These are phyloP conservation scores for Beroe forskalii DNA, from an alignment of 37 sponge, comb jelly and placozoan genomes.

Conservation along the genomic window DNA sequence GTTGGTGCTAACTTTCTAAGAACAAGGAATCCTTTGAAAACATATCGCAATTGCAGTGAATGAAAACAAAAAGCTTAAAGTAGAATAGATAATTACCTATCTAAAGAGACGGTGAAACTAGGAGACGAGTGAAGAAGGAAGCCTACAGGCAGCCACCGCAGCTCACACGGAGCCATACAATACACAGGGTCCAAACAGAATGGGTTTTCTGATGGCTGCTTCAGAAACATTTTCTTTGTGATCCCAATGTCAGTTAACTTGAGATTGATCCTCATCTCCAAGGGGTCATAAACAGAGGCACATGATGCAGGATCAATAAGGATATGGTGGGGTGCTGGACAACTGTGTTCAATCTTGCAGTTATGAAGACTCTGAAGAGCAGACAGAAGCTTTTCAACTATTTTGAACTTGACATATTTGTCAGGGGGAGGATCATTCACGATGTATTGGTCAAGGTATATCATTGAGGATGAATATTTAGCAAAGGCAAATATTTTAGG, in stretches of 20 bases:
- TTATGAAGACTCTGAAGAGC: constrained; percentile 12
- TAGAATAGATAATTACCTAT: constrained; percentile 53
- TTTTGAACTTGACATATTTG: neutral
- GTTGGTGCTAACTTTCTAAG: too few relatives aligned
- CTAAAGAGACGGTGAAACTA: constrained; percentile 6
- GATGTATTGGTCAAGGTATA: neutral
- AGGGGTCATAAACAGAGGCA: neutral
- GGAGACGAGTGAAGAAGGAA: neutral
- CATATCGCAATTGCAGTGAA: too few relatives aligned
- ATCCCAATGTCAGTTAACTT: constrained; percentile 18
- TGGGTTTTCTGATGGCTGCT: neutral
- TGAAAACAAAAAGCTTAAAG: too few relatives aligned
- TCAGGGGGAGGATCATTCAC: neutral
- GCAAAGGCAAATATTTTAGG: constrained; percentile 18
- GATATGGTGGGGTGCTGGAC: constrained; percentile 53
- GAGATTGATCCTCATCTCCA: neutral
- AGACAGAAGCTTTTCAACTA: constrained; percentile 8
- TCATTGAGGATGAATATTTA: neutral
- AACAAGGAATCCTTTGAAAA: too few relatives aligned
- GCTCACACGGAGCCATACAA: neutral
- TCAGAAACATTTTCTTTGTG: constrained; percentile 33
- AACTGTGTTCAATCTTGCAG: constrained; percentile 10
- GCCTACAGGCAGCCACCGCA: constrained; percentile 36
- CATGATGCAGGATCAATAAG: constrained; percentile 14
- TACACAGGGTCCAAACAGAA: neutral